Evolutionary conservation across 2,888 invertebrate species (phyloP), one percentile per base, ranked within the genome.

Genomic region (Mesodorylaimus sp.): DNA sequence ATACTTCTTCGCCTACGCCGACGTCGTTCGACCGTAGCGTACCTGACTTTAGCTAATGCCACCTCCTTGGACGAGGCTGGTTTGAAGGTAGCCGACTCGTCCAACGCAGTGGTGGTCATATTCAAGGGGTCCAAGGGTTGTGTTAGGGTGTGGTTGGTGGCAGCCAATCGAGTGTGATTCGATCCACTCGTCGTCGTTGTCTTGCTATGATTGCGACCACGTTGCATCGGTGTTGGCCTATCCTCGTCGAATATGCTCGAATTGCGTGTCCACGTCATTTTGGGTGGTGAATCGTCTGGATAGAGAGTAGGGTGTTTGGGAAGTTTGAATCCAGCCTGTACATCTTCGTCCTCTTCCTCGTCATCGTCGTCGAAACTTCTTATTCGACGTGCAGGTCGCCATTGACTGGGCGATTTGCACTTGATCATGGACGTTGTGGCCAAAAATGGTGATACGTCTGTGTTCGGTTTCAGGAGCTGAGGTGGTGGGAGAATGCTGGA

Each of bases 171-270:
- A 32, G 16, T n/a, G n/a, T n/a, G n/a, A n/a, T n/a, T n/a, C n/a
- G 16, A 32, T 16, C 10, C 32, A 32, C 32, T 10, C 32, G 32
- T 32, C 32, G 32, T 32, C 16, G 32, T 32, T 32, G 32, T 13
- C 32, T 39, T 13, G 41, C 21, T 7, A 21, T 21, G n/a, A 21
- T 7, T 7, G 41, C n/a, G n/a, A n/a, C n/a, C n/a, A n/a, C n/a
- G n/a, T n/a, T n/a, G 7, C 44, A 25, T 5, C 5, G n/a, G 32
- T 13, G 13, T 45, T 10, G 28, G 36, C 10, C 45, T n/a, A 29
- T 45, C 21, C 24, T 45, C 36, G 32, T 45, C 45, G 29, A 45
- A 28, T 27, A 29, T 5, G 32, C 45, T 45, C 5, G 29, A 29
- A 10, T 28, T 45, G 29, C 44, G 5, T 5, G 44, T 43, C 44